These are phyloP conservation scores for Drosophila nigricruria DNA, from an alignment of 2,888 invertebrate species.

Conservation along the genomic window DNA sequence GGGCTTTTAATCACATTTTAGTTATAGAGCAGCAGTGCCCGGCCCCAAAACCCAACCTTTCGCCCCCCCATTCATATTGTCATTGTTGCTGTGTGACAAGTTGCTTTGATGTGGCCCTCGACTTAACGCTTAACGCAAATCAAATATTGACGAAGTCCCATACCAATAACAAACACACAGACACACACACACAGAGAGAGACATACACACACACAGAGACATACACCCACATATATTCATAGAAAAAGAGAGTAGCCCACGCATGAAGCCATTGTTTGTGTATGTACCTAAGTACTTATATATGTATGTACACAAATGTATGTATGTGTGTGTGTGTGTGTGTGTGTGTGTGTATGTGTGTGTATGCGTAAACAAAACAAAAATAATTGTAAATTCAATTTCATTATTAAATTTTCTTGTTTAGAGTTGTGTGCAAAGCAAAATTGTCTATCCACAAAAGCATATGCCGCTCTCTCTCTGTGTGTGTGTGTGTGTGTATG, in stretches of 20 bases:
- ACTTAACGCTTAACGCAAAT: conserved; percentile 69
- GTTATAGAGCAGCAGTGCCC: conserved; percentile 17
- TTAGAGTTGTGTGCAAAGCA: conserved; percentile 34
- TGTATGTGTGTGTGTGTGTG: neutral
- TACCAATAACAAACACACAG: conserved; percentile 22
- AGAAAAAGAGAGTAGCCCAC: conserved; percentile 11
- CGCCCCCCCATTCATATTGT: neutral
- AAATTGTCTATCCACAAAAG: conserved; percentile 68
- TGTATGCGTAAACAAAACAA: conserved; percentile 69
- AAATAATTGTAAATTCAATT: conserved; percentile 81
- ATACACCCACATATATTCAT: conserved; percentile 1
- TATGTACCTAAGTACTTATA: conserved; percentile 41
- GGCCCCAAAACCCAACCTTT: neutral
- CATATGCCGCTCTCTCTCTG: neutral
- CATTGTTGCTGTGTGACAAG: conserved; percentile 28
- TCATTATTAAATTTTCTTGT: conserved; percentile 78
- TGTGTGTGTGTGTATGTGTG: neutral
- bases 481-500: neutral
- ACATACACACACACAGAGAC: conserved; percentile 14
- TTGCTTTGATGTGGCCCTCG: conserved; percentile 71
- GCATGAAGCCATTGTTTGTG: conserved; percentile 48
- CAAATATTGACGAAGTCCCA: conserved; percentile 70
- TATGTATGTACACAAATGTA: conserved; percentile 20
- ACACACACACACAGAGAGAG: conserved; percentile 9
- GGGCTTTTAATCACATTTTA: conserved; percentile 75